Evolutionary conservation across 35 echinoderm and acorn worm species (phyloP), one percentile per base, ranked within the genome.

Genomic region (Hemicentrotus pulcherrimus): DNA sequence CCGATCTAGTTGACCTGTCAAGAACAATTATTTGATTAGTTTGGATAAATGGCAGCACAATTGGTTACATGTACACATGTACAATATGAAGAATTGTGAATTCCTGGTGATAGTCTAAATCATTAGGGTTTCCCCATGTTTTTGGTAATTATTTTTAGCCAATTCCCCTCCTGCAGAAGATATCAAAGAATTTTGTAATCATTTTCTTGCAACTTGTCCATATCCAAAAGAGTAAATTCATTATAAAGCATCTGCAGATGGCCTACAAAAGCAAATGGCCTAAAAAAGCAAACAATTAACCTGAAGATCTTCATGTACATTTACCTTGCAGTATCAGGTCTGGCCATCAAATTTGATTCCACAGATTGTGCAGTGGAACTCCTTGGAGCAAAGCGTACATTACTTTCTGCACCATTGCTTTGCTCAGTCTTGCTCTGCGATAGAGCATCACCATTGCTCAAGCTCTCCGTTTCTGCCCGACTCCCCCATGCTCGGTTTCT

Each of bases 291-390:
- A 22, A n/a, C 4, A 8, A 78, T 78, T 24, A 28, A 78, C 3
- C 1, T 5, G 7, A 22, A 78, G 28, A 55, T 55, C 50, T 55
- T 86, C 1, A 47, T 46, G 24, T 2, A 14, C 52, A 35, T 19
- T 35, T 55, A 93, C 91, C 91, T 47, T 14, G 91, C 91, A 93
- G 91, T 93, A 31, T 93, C 91, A 9, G 91, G 91, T 31, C 91
- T 32, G 11, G 46, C 13, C 91, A 93, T 93, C 48, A 92, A 92
- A 47, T 55, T 92, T 11, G 48, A 31, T 24, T 92, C 91, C 6
- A 33, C 15, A 2, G 46, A 58, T 31, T 47, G 46, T 24, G 48
- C 46, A 31, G 91, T 93, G 19, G 91, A 15, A 58, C 91, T 50
- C 15, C 46, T 47, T 47, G 91, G 22, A 30, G 10, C 91, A 58